These are phyloP conservation scores for Pempheris klunzingeri DNA, from an alignment of 2,797 vertebrate species.

Conservation along the genomic window DNA sequence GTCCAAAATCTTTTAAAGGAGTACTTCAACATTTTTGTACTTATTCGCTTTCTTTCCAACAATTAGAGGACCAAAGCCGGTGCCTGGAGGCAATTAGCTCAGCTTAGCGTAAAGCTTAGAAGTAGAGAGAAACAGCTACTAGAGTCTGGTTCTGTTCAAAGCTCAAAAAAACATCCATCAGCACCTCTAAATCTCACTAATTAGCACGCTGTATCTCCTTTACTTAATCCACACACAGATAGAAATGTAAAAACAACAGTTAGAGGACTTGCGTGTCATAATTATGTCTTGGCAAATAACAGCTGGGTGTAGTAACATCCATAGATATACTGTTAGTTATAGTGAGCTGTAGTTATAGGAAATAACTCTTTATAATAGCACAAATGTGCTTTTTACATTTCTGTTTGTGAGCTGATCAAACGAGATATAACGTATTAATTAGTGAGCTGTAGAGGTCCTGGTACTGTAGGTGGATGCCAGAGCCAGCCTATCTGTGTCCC, in stretches of 20 bases:
- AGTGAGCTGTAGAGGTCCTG: background rate
- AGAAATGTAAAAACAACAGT: background rate
- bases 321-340: background rate
- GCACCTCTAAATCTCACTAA: constrained; percentile 24
- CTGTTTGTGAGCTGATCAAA: background rate
- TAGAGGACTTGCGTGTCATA: background rate
- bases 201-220: background rate
- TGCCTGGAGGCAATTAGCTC: constrained; percentile 11
- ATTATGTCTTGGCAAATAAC: background rate
- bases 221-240: background rate
- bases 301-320: background rate
- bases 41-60: constrained; percentile 4
- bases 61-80: background rate
- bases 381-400: background rate
- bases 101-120: constrained; percentile 24
- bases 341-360: background rate
- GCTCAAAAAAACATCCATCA: background rate
- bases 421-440: background rate
- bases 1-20: constrained; percentile 8
- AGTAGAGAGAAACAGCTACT: background rate
- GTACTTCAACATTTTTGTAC: constrained; percentile 14
- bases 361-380: background rate
- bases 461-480: background rate
- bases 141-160: background rate
- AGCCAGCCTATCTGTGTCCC: no score